phyloP scores from a whole-genome alignment of 2,888 invertebrate genomes.

The Graphium colonna region DNA sequence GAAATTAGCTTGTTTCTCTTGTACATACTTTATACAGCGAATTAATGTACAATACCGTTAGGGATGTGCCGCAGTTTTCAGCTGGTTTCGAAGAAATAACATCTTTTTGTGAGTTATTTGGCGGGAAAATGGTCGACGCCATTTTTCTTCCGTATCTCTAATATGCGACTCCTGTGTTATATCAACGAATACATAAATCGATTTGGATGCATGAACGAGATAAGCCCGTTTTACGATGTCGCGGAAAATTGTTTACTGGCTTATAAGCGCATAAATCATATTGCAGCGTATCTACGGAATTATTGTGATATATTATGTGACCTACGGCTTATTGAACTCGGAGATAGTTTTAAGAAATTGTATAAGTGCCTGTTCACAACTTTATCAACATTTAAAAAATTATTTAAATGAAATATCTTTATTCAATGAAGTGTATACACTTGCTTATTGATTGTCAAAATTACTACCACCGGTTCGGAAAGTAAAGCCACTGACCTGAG shows the following conservation, averaged over 20 bases:
- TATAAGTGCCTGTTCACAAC: too few relatives aligned
- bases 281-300: not conserved
- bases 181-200: slow-evolving; percentile 37
- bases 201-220: slow-evolving; percentile 36
- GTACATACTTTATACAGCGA: slow-evolving; percentile 49
- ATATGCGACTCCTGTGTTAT: slow-evolving; percentile 18
- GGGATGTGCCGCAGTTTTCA: slow-evolving; percentile 52
- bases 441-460: too few relatives aligned
- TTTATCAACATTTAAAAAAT: too few relatives aligned
- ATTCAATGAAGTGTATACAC: too few relatives aligned
- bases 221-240: slow-evolving; percentile 25
- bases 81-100: slow-evolving; percentile 8
- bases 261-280: slow-evolving; percentile 11
- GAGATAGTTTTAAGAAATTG: too few relatives aligned
- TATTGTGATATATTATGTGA: slow-evolving; percentile 3
- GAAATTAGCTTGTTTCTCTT: slow-evolving; percentile 62
- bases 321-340: not conserved
- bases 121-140: slow-evolving; percentile 21
- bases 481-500: too few relatives aligned
- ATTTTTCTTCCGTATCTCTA: slow-evolving; percentile 24
- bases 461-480: too few relatives aligned
- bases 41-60: slow-evolving; percentile 66
- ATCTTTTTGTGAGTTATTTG: not conserved
- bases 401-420: too few relatives aligned
- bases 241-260: slow-evolving; percentile 27